A percentile compares a stretch with the other conserved stretches of the same genome.
These are phyloP conservation scores for Drosophila mayaguana DNA, from an alignment of 2,888 invertebrate species.

Conservation along the genomic window DNA sequence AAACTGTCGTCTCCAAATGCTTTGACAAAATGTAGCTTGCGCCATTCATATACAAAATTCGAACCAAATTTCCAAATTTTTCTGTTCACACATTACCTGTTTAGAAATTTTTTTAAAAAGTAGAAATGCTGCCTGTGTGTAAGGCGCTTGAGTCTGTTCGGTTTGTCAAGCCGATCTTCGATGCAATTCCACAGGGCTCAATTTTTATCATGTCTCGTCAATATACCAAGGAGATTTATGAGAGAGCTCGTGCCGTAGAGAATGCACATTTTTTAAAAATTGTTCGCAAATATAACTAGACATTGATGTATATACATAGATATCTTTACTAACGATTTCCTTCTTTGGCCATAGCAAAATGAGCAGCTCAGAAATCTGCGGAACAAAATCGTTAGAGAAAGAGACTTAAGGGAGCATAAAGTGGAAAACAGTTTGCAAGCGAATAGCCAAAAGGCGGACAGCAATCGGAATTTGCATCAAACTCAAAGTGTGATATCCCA, in stretches of 20 bases:
- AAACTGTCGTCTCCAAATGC: background rate
- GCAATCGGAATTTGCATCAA: background rate
- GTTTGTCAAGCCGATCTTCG: constrained; percentile 2
- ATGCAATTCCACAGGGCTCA: background rate
- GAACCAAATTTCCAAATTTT: background rate
- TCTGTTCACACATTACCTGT: background rate
- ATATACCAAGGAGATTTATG: constrained; percentile 25
- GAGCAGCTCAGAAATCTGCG: constrained; percentile 59
- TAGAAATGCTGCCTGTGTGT: constrained; percentile 12
- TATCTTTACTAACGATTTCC: background rate
- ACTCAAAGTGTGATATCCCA: background rate
- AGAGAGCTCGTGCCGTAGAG: constrained; percentile 57
- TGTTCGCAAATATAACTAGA: constrained; percentile 47
- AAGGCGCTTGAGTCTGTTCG: constrained; percentile 4
- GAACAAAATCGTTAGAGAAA: constrained; percentile 10
- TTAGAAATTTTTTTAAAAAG: background rate
- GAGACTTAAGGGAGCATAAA: background rate
- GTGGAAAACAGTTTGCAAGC: background rate
- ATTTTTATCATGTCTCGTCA: constrained; percentile 1
- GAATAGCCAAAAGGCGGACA: background rate
- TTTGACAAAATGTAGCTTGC: background rate
- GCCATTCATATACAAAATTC: constrained; percentile 1
- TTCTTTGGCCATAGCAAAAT: constrained; percentile 43
- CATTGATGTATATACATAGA: background rate
- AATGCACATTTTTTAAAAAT: constrained; percentile 59